Evolutionary conservation across 92 coral and sea anemone species (phyloP).

Genomic region (Porites cylindrica): DNA sequence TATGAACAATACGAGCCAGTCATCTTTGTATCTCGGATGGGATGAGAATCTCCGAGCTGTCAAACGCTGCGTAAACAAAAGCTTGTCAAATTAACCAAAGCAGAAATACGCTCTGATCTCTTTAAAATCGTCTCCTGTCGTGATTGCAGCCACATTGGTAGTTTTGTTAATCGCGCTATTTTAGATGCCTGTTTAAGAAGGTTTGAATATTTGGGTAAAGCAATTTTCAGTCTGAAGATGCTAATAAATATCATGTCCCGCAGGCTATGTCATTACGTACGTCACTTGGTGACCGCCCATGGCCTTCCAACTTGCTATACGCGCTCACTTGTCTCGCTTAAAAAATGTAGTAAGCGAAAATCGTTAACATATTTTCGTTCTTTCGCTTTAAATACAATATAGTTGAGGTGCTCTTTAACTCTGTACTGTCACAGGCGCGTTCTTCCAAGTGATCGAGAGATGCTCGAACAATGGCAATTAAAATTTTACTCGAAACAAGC

Average conservation of each 20-base stretch:
- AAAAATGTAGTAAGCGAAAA: slow-evolving; percentile 29
- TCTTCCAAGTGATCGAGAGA: slow-evolving; percentile 31
- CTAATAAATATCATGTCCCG: slow-evolving; percentile 46
- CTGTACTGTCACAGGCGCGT: background rate
- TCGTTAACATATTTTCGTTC: background rate
- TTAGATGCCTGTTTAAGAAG: background rate
- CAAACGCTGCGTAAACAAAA: slow-evolving; percentile 52
- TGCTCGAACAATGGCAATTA: slow-evolving; percentile 49
- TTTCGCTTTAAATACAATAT: slow-evolving; percentile 18
- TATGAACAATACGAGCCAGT: slow-evolving; percentile 49
- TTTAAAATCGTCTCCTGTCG: slow-evolving; percentile 1
- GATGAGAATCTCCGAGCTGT: slow-evolving; percentile 55
- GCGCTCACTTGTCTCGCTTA: slow-evolving; percentile 28
- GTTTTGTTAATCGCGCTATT: background rate
- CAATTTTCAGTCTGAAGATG: slow-evolving; percentile 4
- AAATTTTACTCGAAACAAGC: slow-evolving; percentile 34
- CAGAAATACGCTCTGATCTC: background rate
- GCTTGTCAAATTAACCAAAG: slow-evolving; percentile 39
- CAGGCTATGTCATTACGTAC: slow-evolving; percentile 33
- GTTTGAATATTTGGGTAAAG: slow-evolving; percentile 13
- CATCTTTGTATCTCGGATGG: slow-evolving; percentile 51
- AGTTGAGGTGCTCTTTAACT: background rate
- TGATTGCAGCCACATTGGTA: background rate
- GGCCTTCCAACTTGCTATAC: background rate
- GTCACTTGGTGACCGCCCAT: slow-evolving; percentile 45